A percentile compares a stretch with the other conserved stretches of the same genome.
Conservation (phyloP, 2,113 vertebrate genomes). For the Coptodon rendalli region DNA sequence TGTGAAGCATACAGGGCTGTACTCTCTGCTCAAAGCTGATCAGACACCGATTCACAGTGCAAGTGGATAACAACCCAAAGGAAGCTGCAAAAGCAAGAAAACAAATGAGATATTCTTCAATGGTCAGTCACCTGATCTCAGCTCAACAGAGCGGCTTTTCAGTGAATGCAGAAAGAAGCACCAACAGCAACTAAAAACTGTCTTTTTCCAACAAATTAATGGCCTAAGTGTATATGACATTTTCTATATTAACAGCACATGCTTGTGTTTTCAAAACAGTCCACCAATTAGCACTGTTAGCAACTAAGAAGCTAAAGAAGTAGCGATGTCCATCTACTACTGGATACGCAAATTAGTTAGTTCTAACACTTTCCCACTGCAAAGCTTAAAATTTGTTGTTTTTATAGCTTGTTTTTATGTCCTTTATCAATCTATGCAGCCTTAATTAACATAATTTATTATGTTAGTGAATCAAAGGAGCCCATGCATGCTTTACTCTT, state of each 20-base stretch:
- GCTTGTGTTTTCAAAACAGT: not conserved
- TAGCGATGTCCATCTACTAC: not conserved
- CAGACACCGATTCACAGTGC: not conserved
- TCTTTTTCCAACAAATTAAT: not conserved
- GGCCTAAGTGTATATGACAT: not conserved
- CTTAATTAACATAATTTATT: not conserved
- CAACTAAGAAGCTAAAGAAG: not conserved
- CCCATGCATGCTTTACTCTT: not conserved
- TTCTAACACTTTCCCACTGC: not conserved
- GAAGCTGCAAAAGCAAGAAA: not conserved
- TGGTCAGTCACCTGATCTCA: not conserved
- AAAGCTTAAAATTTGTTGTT: not conserved
- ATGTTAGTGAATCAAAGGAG: rapidly evolving
- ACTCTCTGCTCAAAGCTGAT: not conserved
- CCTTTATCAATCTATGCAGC: not conserved
- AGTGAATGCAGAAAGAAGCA: not conserved
- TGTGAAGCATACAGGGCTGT: not conserved
- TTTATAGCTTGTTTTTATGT: not conserved
- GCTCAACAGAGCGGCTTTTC: not conserved
- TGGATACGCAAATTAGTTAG: rapidly evolving
- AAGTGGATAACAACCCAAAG: not conserved
- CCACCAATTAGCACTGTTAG: not conserved
- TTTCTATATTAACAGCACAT: not conserved
- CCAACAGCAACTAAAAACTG: not conserved
- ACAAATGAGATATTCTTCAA: not conserved